phyloP scores from a whole-genome alignment of 2,888 invertebrate genomes.

The Drosophila borborema region DNA sequence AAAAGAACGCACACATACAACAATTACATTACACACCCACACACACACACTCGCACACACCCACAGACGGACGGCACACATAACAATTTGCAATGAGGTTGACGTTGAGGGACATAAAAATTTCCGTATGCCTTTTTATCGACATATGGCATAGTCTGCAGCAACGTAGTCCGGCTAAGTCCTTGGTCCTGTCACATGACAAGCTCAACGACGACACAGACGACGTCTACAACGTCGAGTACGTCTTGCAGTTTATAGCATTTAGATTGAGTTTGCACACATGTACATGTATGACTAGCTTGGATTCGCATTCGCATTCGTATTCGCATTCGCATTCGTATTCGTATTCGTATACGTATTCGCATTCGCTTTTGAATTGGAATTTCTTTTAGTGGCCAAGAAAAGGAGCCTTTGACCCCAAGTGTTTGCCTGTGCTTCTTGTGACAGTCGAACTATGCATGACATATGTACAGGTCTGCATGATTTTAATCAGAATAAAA shows the following conservation, averaged over 20 bases:
- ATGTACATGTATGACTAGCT: conserved; percentile 56
- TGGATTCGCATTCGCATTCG: conserved; percentile 41
- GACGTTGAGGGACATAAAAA: conserved; percentile 80
- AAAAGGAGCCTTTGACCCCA: conserved; percentile 35
- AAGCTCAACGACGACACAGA: conserved; percentile 28
- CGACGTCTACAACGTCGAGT: conserved; percentile 40
- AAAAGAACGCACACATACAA: conserved; percentile 28
- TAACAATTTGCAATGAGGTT: conserved; percentile 74
- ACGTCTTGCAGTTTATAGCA: conserved; percentile 75
- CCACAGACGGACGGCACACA: conserved; percentile 31
- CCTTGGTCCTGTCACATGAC: conserved; percentile 41
- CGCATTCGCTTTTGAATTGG: conserved; percentile 51
- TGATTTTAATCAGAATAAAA: conserved; percentile 78
- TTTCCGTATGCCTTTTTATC: conserved; percentile 74
- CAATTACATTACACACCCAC: conserved; percentile 21
- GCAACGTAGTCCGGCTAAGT: conserved; percentile 44
- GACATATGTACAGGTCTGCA: conserved; percentile 39
- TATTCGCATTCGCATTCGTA: conserved; percentile 8
- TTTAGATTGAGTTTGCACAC: conserved; percentile 77
- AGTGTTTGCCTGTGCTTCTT: conserved; percentile 16
- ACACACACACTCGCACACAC: conserved; percentile 6
- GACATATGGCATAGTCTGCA: conserved; percentile 59
- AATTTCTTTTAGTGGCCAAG: conserved; percentile 71
- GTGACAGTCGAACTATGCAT: conserved; percentile 34
- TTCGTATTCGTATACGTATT: background rate